phyloP scores from a whole-genome alignment of 2,797 vertebrate genomes.

The Lepidocolaptes lacrymiger region DNA sequence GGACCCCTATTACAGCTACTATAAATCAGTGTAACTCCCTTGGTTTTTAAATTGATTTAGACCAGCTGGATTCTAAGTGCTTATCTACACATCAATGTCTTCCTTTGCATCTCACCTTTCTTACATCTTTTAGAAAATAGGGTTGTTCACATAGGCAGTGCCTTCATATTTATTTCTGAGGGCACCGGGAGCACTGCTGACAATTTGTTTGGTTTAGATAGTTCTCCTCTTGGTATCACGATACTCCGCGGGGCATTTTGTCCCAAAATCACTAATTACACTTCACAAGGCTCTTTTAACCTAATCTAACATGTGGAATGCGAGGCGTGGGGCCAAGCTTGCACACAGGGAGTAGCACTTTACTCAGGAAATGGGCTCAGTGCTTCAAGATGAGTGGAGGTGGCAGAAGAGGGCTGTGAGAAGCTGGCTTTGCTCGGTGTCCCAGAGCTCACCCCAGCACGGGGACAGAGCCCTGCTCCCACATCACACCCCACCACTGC shows the following conservation, averaged over 20 bases:
- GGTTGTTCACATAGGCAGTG: neutral
- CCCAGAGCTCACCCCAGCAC: slow-evolving; percentile 20
- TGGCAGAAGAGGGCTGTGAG: slow-evolving; percentile 15
- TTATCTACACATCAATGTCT: slow-evolving; percentile 20
- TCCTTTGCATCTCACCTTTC: neutral
- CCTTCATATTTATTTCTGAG: neutral
- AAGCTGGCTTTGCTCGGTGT: slow-evolving; percentile 1
- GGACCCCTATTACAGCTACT: neutral
- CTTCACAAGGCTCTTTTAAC: slow-evolving; percentile 33
- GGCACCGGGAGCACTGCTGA: neutral
- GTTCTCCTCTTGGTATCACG: neutral
- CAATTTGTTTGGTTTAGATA: slow-evolving; percentile 16
- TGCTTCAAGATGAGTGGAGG: slow-evolving; percentile 54
- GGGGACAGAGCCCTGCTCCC: slow-evolving; percentile 4
- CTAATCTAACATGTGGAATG: slow-evolving; percentile 41
- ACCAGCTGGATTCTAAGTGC: slow-evolving; percentile 38
- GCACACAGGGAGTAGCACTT: slow-evolving; percentile 44
- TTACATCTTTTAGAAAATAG: neutral
- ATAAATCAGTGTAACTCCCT: slow-evolving; percentile 49
- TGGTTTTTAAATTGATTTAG: slow-evolving; percentile 42
- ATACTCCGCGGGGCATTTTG: neutral
- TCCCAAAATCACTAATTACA: slow-evolving; percentile 34
- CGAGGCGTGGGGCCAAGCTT: neutral
- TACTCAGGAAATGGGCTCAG: slow-evolving; percentile 54
- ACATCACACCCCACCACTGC: neutral